A percentile compares a stretch with the other conserved stretches of the same genome.
Conservation (phyloP, 92 coral and sea anemone species). For the Hydrozoanthus gracilis region DNA sequence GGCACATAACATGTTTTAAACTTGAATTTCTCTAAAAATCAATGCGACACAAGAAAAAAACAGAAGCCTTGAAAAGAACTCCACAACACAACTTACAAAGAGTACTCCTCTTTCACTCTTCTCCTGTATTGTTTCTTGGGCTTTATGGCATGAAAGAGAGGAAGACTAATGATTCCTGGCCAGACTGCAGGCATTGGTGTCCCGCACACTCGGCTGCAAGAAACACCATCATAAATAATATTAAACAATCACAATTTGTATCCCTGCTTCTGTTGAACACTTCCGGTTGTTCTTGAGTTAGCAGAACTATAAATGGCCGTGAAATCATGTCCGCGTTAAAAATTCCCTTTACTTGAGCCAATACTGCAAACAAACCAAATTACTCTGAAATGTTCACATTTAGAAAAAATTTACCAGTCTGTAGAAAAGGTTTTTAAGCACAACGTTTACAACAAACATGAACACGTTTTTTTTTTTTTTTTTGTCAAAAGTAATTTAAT, state of each 20-base stretch:
- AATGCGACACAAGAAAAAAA: neutral
- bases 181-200: conserved; percentile 99
- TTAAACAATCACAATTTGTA: neutral
- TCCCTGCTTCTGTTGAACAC: neutral
- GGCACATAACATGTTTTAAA: too few species aligned
- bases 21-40: neutral
- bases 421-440: neutral
- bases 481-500: neutral
- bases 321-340: conserved; percentile 31
- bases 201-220: conserved; percentile 92
- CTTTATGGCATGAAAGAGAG: conserved; percentile 95
- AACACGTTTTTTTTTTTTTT: neutral
- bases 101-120: conserved; percentile 86
- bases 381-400: neutral
- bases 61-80: neutral
- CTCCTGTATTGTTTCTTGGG: conserved; percentile 99
- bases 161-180: conserved; percentile 96
- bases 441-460: neutral
- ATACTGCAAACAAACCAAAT: neutral
- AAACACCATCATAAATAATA: neutral
- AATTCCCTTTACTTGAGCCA: conserved; percentile 2
- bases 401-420: neutral
- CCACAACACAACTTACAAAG: conserved; percentile 76
- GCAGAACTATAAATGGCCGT: conserved; percentile 1
- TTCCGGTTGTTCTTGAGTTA: neutral